Base-by-base conservation (phyloP, 2,888 invertebrate genomes). In the Pelosia muscerda region DNA sequence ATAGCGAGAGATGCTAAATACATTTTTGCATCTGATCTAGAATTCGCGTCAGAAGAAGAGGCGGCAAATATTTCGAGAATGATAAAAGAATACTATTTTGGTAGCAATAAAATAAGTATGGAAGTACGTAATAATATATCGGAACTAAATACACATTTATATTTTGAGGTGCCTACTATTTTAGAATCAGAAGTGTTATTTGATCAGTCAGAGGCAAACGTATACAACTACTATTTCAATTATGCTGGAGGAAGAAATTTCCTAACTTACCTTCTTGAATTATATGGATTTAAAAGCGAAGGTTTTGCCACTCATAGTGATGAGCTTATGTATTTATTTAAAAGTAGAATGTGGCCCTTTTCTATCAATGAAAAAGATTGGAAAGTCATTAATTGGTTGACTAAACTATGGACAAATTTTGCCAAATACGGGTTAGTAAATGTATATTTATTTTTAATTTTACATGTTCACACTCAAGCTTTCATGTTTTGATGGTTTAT, bases 361-460 rank as follows among this genome's bases (percentile, higher is more conserved):
- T 69, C 78, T n/a, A 84, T 90, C 11, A 87, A 70, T 58, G 66
- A 81, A 42, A 74, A 82, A 49, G 94, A 94, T 77, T 75, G 74
- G 26, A 76, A 76, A 69, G 79, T 92, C 31, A 90, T 94, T 31
- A 81, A 91, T 22, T 81, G 79, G 73, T 87, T 94, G 81, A 92
- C 93, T 2, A 85, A 82, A 58, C 77, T 94, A 81, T 94, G 94
- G 94, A 91, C 89, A 0, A 90, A 94, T 75, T 94, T 94, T 72
- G 94, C 94, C 5, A 94, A 93, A 85, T 88, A 88, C 73, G 90
- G 93, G 94, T 94, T 79, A 22, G 84, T n/a, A 23, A 13, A 38
- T 13, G 0, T n/a, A 34, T 19, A 15, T 25, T 42, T 49, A n/a
- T 49, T 8, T 49, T n/a, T 8, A n/a, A n/a, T 49, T n/a, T 49